Evolutionary conservation across 2,113 vertebrate genomes (phyloP).

Genomic region (Bubo bubo): DNA sequence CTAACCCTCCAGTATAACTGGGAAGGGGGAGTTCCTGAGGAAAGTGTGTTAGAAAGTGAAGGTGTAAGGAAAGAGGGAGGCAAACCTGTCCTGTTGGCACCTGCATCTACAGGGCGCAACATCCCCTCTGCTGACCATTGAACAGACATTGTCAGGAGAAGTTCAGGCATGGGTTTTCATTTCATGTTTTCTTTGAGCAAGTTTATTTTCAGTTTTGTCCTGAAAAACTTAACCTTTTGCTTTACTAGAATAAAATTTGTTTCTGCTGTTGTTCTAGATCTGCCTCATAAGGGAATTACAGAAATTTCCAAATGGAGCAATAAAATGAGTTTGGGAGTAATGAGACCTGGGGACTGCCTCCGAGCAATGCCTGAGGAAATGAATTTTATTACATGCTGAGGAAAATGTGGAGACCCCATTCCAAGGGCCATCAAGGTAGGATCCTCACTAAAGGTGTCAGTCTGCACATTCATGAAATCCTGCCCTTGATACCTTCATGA

Average conservation of each 20-base stretch:
- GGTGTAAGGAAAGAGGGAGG: background rate
- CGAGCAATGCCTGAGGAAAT: background rate
- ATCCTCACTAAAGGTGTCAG: background rate
- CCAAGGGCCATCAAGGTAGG: background rate
- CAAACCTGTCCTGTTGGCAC: background rate
- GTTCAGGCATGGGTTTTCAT: background rate
- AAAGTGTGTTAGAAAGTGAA: background rate
- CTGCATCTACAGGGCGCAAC: background rate
- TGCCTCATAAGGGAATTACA: background rate
- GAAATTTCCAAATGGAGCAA: background rate
- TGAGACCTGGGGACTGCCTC: background rate
- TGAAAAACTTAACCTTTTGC: background rate
- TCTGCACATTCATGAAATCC: background rate
- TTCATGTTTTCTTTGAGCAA: background rate
- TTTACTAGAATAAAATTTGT: background rate
- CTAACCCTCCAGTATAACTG: background rate
- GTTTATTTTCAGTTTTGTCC: background rate
- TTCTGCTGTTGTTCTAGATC: background rate
- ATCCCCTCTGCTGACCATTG: background rate
- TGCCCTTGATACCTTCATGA: background rate
- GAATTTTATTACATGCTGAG: background rate
- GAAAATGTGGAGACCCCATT: background rate
- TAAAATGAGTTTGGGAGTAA: background rate
- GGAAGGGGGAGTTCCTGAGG: background rate
- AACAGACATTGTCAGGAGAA: background rate